These are phyloP conservation scores for Meta bourneti DNA, from an alignment of 2,888 invertebrate genomes.

Conservation along the genomic window DNA sequence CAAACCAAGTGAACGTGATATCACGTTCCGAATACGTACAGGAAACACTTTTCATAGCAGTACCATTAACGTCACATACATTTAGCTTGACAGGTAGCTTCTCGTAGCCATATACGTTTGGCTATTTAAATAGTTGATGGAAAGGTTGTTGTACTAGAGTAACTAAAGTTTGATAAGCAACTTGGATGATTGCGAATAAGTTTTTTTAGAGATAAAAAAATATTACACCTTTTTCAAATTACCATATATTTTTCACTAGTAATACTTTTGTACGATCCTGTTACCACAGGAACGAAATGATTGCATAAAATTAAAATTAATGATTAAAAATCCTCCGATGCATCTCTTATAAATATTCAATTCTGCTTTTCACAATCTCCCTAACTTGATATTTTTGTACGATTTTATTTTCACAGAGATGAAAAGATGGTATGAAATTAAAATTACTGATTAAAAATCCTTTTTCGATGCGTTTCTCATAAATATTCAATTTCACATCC, in stretches of 20 bases:
- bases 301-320: background rate
- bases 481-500: conserved; percentile 40
- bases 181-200: no score
- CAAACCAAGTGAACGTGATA: no score
- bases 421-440: background rate
- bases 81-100: no score
- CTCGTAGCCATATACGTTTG: no score
- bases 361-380: background rate
- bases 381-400: background rate
- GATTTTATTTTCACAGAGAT: background rate
- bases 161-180: no score
- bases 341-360: conserved; percentile 45
- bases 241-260: background rate
- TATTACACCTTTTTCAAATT: background rate
- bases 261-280: background rate
- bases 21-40: no score
- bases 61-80: no score
- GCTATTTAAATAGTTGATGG: no score
- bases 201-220: no score
- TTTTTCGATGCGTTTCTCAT: conserved; percentile 11
- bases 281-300: background rate
- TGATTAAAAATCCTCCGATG: background rate
- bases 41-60: no score
- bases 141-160: no score
- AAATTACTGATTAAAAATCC: background rate